These are phyloP conservation scores for Littorina saxatilis DNA, from an alignment of 1,140 invertebrate species.

Conservation along the genomic window DNA sequence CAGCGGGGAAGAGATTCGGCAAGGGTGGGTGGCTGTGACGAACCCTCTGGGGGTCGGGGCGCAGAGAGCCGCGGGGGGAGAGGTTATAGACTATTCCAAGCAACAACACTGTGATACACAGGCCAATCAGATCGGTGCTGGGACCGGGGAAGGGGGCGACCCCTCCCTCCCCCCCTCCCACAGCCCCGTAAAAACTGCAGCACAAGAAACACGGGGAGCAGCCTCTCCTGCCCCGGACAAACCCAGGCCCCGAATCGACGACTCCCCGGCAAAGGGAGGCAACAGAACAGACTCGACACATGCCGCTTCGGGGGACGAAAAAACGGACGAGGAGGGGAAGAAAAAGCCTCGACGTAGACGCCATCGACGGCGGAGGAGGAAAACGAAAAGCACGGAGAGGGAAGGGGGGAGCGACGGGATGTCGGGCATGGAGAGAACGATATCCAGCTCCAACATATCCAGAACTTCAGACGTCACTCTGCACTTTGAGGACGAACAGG, in stretches of 20 bases:
- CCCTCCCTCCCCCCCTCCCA: background rate
- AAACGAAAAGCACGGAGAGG: conserved; percentile 47
- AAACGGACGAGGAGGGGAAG: conserved; percentile 47
- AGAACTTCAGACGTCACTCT: conserved; percentile 53
- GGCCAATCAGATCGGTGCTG: background rate
- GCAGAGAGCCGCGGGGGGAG: background rate
- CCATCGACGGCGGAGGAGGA: background rate
- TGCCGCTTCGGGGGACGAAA: conserved; percentile 37
- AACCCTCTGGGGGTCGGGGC: background rate
- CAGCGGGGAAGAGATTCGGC: background rate
- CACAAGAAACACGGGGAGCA: background rate
- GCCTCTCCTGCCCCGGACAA: background rate
- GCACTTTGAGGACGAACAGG: conserved; percentile 70
- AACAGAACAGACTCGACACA: background rate
- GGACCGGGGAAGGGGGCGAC: background rate
- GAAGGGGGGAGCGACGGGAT: conserved; percentile 45
- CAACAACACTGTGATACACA: conserved; percentile 15
- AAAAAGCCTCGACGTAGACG: conserved; percentile 43
- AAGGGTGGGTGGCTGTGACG: background rate
- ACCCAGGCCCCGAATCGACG: too few relatives aligned
- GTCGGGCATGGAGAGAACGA: conserved; percentile 29
- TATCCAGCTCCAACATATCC: conserved; percentile 50
- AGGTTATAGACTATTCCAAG: background rate
- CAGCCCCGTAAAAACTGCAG: background rate
- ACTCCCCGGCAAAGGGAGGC: background rate